Evolutionary conservation across 2,113 vertebrate genomes (phyloP).

Genomic region (Carassius gibelio): DNA sequence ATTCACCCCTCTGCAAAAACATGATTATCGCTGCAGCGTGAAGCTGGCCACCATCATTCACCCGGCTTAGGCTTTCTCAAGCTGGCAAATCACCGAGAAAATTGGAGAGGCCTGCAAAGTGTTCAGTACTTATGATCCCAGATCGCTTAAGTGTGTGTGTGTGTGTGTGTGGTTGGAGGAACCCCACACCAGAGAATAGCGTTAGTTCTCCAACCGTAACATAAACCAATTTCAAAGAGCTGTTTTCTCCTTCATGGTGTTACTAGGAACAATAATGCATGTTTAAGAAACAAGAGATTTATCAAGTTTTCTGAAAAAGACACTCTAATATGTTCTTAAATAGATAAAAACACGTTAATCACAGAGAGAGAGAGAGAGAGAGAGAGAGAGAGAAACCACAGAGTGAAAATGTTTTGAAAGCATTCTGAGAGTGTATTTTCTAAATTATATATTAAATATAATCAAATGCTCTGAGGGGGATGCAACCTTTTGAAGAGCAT

Average conservation of each 20-base stretch:
- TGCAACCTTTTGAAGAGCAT: not conserved
- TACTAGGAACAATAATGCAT: slow-evolving; percentile 67
- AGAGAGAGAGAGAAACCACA: not conserved
- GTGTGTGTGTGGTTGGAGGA: slow-evolving; percentile 48
- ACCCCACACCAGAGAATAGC: slow-evolving; percentile 62
- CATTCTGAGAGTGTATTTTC: slow-evolving; percentile 18
- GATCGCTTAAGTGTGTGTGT: slow-evolving; percentile 50
- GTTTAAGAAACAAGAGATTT: slow-evolving; percentile 59
- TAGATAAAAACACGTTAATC: slow-evolving; percentile 15
- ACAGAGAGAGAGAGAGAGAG: too few species aligned
- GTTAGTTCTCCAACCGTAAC: slow-evolving; percentile 73
- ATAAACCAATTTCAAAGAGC: slow-evolving; percentile 76
- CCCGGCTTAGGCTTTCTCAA: slow-evolving; percentile 71
- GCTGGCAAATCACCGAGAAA: slow-evolving; percentile 80
- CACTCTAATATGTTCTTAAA: slow-evolving; percentile 12
- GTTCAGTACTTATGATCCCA: slow-evolving; percentile 70
- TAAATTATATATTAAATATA: slow-evolving; percentile 12
- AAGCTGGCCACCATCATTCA: slow-evolving; percentile 76
- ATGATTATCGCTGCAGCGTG: slow-evolving; percentile 76
- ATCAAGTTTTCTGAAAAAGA: slow-evolving; percentile 51
- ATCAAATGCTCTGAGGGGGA: not conserved
- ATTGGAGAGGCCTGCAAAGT: slow-evolving; percentile 77
- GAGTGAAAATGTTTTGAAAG: slow-evolving; percentile 20
- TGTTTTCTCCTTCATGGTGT: slow-evolving; percentile 69
- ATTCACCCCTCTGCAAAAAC: slow-evolving; percentile 76